Evolutionary conservation across 2,797 vertebrate species (phyloP).

Genomic region (Avahi laniger): DNA sequence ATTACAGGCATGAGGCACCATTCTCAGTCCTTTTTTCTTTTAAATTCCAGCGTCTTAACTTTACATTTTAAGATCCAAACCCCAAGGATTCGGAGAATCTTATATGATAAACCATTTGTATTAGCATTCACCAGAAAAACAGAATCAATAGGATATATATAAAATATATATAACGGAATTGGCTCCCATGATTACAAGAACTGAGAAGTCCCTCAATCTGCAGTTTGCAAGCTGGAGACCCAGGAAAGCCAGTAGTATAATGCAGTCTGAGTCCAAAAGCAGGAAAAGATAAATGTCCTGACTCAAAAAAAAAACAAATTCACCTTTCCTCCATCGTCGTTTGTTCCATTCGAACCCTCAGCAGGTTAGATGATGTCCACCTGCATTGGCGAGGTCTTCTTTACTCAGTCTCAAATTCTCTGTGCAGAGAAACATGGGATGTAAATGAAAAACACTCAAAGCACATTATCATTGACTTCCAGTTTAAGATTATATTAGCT

Average conservation of each 20-base stretch:
- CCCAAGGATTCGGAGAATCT: background rate
- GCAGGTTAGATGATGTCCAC: background rate
- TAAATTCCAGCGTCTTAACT: background rate
- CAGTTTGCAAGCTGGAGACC: background rate
- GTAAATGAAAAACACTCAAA: background rate
- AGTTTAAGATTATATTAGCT: background rate
- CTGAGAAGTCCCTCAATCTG: background rate
- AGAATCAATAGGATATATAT: background rate
- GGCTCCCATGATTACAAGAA: background rate
- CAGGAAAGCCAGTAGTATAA: background rate
- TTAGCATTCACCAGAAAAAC: background rate
- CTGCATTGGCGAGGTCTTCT: background rate
- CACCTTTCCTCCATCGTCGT: background rate
- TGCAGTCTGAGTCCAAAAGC: background rate
- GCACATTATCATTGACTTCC: background rate
- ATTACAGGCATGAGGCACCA: background rate
- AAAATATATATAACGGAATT: background rate
- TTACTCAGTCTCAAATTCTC: background rate
- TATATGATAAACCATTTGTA: background rate
- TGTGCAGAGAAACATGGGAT: background rate
- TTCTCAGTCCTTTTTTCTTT: background rate
- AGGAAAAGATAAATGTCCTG: background rate
- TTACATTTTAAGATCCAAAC: slow-evolving; percentile 24
- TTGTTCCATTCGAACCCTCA: background rate
- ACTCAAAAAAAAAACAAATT: background rate